phyloP scores from a whole-genome alignment of 2,113 vertebrate species.

The Gobio gobio region DNA sequence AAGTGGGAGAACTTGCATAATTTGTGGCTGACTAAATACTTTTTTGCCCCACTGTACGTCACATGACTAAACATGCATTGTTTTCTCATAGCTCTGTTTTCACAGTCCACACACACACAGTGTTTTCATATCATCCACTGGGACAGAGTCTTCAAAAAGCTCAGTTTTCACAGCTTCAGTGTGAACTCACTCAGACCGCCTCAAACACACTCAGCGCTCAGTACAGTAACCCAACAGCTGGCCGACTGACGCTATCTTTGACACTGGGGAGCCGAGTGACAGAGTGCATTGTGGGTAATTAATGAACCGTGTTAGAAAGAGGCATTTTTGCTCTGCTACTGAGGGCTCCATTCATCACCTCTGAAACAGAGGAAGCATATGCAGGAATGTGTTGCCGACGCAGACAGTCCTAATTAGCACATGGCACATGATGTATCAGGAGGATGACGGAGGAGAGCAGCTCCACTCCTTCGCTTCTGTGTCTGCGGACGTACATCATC shows the following conservation, averaged over 20 bases:
- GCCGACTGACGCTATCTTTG: slow-evolving; percentile 59
- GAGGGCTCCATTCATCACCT: slow-evolving; percentile 49
- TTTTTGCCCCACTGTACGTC: too few relatives aligned
- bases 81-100: too few relatives aligned
- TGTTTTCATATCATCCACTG: too few relatives aligned
- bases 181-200: neutral
- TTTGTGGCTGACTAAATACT: too few relatives aligned
- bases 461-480: slow-evolving; percentile 35
- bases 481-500: slow-evolving; percentile 54
- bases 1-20: too few relatives aligned
- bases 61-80: too few relatives aligned
- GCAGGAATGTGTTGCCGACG: slow-evolving; percentile 51
- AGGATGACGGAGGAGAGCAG: slow-evolving; percentile 54
- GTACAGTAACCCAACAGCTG: slow-evolving; percentile 58
- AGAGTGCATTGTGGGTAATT: slow-evolving; percentile 49
- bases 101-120: too few relatives aligned
- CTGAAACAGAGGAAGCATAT: slow-evolving; percentile 36
- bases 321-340: slow-evolving; percentile 32
- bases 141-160: too few relatives aligned
- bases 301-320: slow-evolving; percentile 42
- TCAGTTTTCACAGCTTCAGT: too few relatives aligned
- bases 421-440: slow-evolving; percentile 52
- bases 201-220: slow-evolving; percentile 29
- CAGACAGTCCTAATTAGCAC: slow-evolving; percentile 62
- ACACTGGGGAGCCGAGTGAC: slow-evolving; percentile 56